Base-by-base conservation (phyloP, 2,113 vertebrate genomes). In the Oreotrochilus melanogaster region DNA sequence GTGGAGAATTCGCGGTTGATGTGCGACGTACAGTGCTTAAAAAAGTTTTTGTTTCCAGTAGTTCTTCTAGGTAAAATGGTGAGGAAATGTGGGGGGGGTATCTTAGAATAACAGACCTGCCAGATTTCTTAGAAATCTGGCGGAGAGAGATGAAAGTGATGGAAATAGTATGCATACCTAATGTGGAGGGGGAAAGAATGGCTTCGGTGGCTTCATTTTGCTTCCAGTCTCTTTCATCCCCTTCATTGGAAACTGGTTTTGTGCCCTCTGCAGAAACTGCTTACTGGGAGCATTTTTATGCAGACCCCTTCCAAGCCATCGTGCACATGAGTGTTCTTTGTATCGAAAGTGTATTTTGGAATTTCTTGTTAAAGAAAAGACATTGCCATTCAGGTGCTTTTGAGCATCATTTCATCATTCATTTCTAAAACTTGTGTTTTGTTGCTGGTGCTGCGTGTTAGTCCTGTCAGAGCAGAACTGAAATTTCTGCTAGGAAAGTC, bases 1-100 rank as follows among this genome's bases (percentile, higher is more conserved):
- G 33, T 2, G 18, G 2, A 2, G 57, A 24, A 6, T 10, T 4
- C 8, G 50, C 4, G 72, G n/a, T 25, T 14, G 37, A 6, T 48
- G 27, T 2, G 69, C 10, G 3, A 2, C 19, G 0, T 13, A 1
- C 1, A 4, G 27, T 6, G 54, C 58, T 48, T 25, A 2, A 7
- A 5, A 1, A 47, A 88, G 82, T 65, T 33, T 6, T 2, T 35
- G 2, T 7, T 45, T 42, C 25, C 19, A 37, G 47, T 4, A 17
- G 10, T 28, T 18, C 10, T 31, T 18, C 10, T 39, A 1, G 2
- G 16, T 31, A 10, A 56, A 50, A 57, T 4, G 6, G 1, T 35
- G 14, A 7, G 7, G 13, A 11, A 21, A 7, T 12, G 6, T 3
- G 17, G 18, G 17, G 17, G 17, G 18, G 10, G 3, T 56, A 6